Evolutionary conservation across 2,888 invertebrate genomes (phyloP), one percentile per base, ranked within the genome.

Genomic region (Drosophila neutralis): DNA sequence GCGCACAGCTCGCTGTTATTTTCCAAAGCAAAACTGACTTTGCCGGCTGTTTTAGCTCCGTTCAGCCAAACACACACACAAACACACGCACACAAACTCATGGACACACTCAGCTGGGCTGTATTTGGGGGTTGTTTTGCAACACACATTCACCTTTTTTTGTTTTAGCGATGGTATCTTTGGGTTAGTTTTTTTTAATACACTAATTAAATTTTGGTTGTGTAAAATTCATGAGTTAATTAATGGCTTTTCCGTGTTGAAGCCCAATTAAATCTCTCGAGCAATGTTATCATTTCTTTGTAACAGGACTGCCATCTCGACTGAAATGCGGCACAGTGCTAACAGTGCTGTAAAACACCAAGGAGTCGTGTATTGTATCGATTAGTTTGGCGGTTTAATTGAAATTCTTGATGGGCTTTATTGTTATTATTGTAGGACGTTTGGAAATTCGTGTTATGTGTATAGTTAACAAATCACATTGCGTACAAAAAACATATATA

Each of bases 401-500:
- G 7, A 33, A 54, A 29, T 52, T 52, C 69, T 91, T 85, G 83
- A 91, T 82, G 91, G 90, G 92, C 70, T 89, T 87, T 82, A 78
- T 83, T 79, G 59, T 87, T 82, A 78, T 83, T 80, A 65, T 82
- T 89, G 72, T 73, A 85, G 91, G 91, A 91, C 91, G 91, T 90
- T 83, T 87, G 76, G 63, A 89, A 89, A 89, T 87, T 82, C 73
- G 71, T 77, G 75, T 90, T 73, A 62, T 52, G 29, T 72, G 29
- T 73, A 69, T 68, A 82, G 71, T 76, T 76, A 84, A 89, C 81
- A 79, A 88, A 88, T 88, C 91, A 90, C 91, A 90, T 76, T 80
- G 78, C 73, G 69, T 80, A 90, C 51, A 45, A 56, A 83, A 90
- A 88, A 83, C 70, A 75, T 77, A 83, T 66, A 59, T 67, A 69